Base-by-base conservation (phyloP, 2,888 invertebrate genomes). In the Silvanus unidentatus region DNA sequence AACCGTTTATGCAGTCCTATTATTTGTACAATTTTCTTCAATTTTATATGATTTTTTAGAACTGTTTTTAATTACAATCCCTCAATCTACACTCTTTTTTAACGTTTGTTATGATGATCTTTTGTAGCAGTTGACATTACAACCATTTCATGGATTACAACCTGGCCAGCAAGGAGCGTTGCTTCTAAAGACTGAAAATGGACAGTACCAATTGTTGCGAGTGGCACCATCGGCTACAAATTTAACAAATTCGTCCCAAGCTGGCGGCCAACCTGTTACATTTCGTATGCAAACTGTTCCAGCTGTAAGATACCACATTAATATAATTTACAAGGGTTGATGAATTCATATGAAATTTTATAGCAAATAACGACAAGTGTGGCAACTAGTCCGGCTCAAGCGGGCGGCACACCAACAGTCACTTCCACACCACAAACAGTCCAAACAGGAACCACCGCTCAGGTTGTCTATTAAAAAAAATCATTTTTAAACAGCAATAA, bases 121-220 rank as follows among this genome's bases (percentile, higher is more conserved):
- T 22, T 78, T 82, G 54, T 64, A 72, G 72, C 72, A 88, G 84
- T 86, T 91, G 76, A 91, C 92, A 65, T 79, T 92, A 74, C 89
- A 90, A 78, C 80, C 89, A 68, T 79, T 92, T 65, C 88, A 88
- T 73, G 85, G 86, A 69, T 79, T 90, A 58, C 91, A 88, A 75
- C 84, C 88, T 58, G 87, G 89, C 70, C 88, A 91, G 72, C 90
- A 88, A 73, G 85, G 86, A 51, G 89, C 93, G 71, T 80, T 96
- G 72, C 81, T 96, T 70, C 80, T 96, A 72, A 95, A 94, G 80
- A 96, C 95, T 68, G 96, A 96, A 77, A 94, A 90, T 78, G 96
- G 96, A 67, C 92, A 93, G 73, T 90, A 88, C 75, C 94, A 96
- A 74, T 78, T 96, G 71, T 77, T 96, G 68, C 83, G 93, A 71